phyloP scores from a whole-genome alignment of 1,140 invertebrate species.

The Lordiphosa stackelbergi region DNA sequence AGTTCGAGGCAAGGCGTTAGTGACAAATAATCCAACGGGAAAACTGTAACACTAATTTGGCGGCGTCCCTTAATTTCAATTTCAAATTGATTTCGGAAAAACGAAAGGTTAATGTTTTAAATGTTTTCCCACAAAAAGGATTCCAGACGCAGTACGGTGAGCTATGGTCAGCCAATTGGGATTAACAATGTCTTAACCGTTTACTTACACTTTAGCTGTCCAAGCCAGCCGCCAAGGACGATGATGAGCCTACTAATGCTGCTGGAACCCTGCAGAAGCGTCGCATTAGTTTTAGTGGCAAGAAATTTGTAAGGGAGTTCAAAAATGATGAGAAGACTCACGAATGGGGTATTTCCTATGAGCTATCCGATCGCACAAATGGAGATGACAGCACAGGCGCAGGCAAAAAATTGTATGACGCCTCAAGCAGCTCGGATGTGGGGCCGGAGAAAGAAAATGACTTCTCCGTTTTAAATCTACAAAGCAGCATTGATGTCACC shows the following conservation, averaged over 20 bases:
- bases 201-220: constrained; percentile 23
- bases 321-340: constrained; percentile 37
- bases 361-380: constrained; percentile 47
- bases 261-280: constrained; percentile 12
- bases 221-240: not conserved
- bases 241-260: constrained; percentile 18
- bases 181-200: too few relatives aligned
- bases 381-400: constrained; percentile 40
- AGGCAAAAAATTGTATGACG: constrained; percentile 1
- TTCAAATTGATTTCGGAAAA: too few relatives aligned
- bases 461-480: constrained; percentile 32
- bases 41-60: too few relatives aligned
- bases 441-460: constrained; percentile 42
- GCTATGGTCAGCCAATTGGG: too few relatives aligned
- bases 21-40: too few relatives aligned
- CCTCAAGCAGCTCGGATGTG: not conserved
- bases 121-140: too few relatives aligned
- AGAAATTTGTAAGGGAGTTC: constrained; percentile 55
- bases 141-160: too few relatives aligned
- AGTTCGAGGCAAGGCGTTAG: too few relatives aligned
- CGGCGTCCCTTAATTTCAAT: too few relatives aligned
- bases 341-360: constrained; percentile 53
- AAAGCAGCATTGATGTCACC: constrained; percentile 51
- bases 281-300: constrained; percentile 60
- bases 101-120: too few relatives aligned